Evolutionary conservation across 2,113 vertebrate species (phyloP).

Genomic region (Neotoma lepida): DNA sequence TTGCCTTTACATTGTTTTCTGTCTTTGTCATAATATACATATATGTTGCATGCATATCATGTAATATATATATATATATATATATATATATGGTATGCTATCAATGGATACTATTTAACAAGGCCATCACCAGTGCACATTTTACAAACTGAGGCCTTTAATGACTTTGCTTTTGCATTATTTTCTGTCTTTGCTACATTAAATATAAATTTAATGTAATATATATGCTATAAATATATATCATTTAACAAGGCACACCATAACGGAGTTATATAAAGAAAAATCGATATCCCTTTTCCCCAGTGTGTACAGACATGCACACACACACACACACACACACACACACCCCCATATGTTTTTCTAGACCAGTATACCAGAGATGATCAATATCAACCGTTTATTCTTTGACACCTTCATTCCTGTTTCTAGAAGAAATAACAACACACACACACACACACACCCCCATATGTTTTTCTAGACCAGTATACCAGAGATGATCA

Average conservation of each 20-base stretch:
- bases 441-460: background rate
- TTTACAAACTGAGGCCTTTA: background rate
- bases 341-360: background rate
- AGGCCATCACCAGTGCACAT: background rate
- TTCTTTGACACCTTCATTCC: background rate
- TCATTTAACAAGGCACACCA: conserved; percentile 24
- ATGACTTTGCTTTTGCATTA: background rate
- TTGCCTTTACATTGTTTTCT: background rate
- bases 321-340: background rate
- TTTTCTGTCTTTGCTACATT: background rate
- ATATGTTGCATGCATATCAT: background rate
- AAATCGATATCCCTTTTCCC: background rate
- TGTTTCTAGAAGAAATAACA: background rate
- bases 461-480: background rate
- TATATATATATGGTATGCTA: background rate
- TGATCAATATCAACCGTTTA: background rate
- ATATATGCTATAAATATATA: background rate
- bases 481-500: background rate
- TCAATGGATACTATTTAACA: background rate
- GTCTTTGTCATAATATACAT: background rate
- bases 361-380: background rate
- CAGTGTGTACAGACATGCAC: background rate
- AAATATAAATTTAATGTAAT: background rate
- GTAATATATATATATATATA: background rate
- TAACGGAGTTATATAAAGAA: background rate